phyloP scores from a whole-genome alignment of 2,113 vertebrate species.

The Acinonyx jubatus region DNA sequence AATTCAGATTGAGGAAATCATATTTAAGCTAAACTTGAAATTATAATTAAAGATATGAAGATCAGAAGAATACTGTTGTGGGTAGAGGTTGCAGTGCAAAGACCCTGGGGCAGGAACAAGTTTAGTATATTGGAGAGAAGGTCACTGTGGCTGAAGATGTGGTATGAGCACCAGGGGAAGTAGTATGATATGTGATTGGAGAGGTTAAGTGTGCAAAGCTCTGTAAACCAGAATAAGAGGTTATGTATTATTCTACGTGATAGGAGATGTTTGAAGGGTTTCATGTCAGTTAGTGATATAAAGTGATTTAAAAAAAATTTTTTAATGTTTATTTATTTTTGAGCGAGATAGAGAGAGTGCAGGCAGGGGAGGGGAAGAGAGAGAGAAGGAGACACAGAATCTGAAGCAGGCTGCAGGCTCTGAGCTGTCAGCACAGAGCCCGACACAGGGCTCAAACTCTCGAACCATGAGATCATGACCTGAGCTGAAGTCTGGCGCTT shows the following conservation, averaged over 20 bases:
- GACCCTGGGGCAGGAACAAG: neutral
- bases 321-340: too few species aligned
- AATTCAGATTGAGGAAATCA: neutral
- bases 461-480: too few species aligned
- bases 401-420: too few species aligned
- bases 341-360: too few species aligned
- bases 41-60: neutral
- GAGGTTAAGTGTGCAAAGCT: neutral
- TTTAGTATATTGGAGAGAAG: neutral
- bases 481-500: too few species aligned
- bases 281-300: neutral
- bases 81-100: neutral
- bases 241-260: neutral
- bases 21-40: neutral
- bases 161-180: neutral
- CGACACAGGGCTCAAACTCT: too few species aligned
- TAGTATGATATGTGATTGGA: neutral
- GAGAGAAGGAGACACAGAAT: too few species aligned
- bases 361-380: too few species aligned
- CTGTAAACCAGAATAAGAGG: neutral
- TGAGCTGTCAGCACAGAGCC: too few species aligned
- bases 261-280: neutral
- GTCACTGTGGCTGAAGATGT: too few species aligned
- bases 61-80: neutral
- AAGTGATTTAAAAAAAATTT: neutral